phyloP scores from a whole-genome alignment of 2,888 invertebrate genomes.

The Ommatoiulus sabulosus region DNA sequence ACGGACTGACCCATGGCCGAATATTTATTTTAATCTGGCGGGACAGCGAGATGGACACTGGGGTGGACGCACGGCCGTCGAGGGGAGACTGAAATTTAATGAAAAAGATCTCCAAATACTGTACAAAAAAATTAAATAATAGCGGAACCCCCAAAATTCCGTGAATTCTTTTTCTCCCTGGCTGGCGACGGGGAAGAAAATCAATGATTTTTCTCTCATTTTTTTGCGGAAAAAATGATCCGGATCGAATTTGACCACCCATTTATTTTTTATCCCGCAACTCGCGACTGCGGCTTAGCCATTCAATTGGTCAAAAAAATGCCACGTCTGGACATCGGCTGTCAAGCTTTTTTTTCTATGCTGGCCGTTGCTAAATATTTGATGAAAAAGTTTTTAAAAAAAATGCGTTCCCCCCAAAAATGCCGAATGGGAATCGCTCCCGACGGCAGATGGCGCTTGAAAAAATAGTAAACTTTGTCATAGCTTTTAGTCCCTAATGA shows the following conservation, averaged over 20 bases:
- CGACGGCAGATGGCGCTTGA: slow-evolving; percentile 15
- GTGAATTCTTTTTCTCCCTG: slow-evolving; percentile 20
- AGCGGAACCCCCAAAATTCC: neutral
- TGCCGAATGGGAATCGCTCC: neutral
- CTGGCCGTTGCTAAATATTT: slow-evolving; percentile 15
- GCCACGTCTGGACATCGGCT: slow-evolving; percentile 18
- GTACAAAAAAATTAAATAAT: slow-evolving; percentile 24
- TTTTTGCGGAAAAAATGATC: slow-evolving; percentile 39
- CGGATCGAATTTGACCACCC: slow-evolving; percentile 33
- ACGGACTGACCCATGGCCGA: neutral
- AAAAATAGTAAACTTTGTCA: neutral
- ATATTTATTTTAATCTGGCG: slow-evolving; percentile 42
- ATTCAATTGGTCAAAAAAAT: slow-evolving; percentile 3
- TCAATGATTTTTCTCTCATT: neutral
- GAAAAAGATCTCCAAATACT: slow-evolving; percentile 14
- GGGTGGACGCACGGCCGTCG: neutral
- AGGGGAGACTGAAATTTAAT: slow-evolving; percentile 1
- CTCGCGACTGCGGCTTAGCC: neutral
- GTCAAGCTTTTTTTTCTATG: neutral
- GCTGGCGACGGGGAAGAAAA: neutral
- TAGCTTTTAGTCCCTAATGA: too few relatives aligned
- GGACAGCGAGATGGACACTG: slow-evolving; percentile 11
- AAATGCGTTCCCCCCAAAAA: neutral
- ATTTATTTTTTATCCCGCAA: neutral
- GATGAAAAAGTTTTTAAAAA: neutral